Conservation (phyloP, 2,888 invertebrate genomes). For the Mantis religiosa region DNA sequence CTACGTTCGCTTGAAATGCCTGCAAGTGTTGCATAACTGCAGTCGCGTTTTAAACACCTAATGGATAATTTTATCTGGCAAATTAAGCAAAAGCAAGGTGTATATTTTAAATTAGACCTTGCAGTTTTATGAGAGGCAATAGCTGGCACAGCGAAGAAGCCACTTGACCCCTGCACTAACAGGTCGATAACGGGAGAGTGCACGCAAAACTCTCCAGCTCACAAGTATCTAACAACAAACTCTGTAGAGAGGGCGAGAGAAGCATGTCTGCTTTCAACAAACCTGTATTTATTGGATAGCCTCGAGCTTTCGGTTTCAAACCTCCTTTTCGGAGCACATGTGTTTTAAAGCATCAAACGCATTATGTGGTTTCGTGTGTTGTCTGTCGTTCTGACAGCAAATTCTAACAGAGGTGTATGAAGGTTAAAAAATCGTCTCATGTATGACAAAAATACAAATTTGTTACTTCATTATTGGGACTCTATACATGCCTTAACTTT, state of each 20-base stretch:
- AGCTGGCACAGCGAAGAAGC: background rate
- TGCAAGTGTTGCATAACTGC: background rate
- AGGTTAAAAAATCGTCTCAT: no score
- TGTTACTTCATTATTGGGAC: no score
- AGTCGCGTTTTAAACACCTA: background rate
- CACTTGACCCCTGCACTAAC: conserved; percentile 13
- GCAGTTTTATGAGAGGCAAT: background rate
- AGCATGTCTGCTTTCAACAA: background rate
- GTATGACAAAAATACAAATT: no score
- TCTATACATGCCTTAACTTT: no score
- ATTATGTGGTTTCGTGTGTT: background rate
- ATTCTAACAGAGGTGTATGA: no score
- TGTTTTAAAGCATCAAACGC: background rate
- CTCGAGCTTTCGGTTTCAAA: background rate
- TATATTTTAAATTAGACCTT: background rate
- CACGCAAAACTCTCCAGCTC: background rate
- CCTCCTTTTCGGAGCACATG: background rate
- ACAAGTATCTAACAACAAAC: background rate
- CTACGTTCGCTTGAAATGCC: background rate
- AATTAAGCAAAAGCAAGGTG: background rate
- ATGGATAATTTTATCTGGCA: background rate
- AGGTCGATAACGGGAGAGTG: conserved; percentile 6
- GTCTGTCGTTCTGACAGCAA: background rate
- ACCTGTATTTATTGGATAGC: background rate
- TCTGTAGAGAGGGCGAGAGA: background rate